Conservation (phyloP, 2,113 vertebrate genomes). For the Girardinichthys multiradiatus region DNA sequence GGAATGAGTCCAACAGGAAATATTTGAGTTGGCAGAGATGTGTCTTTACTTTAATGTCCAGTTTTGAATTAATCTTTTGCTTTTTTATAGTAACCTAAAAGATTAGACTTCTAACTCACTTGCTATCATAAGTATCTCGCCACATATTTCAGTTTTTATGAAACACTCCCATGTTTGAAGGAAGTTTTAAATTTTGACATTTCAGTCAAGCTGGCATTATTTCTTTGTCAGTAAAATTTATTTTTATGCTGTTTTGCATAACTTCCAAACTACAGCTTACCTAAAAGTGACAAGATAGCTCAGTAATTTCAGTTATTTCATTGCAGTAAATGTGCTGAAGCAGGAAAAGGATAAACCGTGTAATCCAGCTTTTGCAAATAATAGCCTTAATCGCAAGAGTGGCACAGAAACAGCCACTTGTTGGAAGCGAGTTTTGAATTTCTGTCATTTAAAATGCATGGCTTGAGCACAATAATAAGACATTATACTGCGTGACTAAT, state of each 20-base stretch:
- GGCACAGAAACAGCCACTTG: constrained; percentile 1
- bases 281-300: background rate
- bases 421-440: constrained; percentile 15
- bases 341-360: constrained; percentile 13
- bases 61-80: background rate
- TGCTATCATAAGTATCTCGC: background rate
- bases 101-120: background rate
- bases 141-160: background rate
- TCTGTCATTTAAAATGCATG: constrained; percentile 4
- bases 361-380: constrained; percentile 11
- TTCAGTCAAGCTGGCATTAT: background rate
- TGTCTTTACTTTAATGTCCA: background rate
- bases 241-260: background rate
- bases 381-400: background rate
- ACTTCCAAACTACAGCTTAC: constrained; percentile 1
- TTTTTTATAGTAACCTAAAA: background rate
- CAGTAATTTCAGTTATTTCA: constrained; percentile 3
- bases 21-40: background rate
- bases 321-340: constrained; percentile 4
- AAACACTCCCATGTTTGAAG: background rate
- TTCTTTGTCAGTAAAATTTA: background rate
- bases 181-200: background rate
- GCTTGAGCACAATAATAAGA: background rate
- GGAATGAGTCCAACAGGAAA: constrained; percentile 18
- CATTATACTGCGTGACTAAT: background rate